A percentile compares a stretch with the other conserved stretches of the same genome.
Conservation (phyloP, 2,888 invertebrate species). For the Pristionchus arcanus region DNA sequence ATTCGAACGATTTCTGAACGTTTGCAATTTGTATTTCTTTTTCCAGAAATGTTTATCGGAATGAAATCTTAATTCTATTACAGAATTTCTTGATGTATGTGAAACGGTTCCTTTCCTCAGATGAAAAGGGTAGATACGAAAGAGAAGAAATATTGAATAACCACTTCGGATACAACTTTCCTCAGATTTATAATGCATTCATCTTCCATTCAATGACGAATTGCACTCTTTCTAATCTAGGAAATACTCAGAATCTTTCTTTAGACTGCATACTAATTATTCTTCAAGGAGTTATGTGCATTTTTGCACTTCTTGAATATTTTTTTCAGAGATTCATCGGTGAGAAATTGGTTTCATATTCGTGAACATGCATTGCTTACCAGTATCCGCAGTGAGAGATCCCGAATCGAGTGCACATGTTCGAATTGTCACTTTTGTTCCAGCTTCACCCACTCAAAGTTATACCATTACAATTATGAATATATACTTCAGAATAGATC, state of each 20-base stretch:
- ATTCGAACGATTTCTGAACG: conserved; percentile 90
- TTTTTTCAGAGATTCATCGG: no score
- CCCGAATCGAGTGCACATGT: conserved; percentile 96
- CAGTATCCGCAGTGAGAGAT: conserved; percentile 93
- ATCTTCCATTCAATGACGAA: not conserved
- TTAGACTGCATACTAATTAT: not conserved
- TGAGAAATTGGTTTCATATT: no score
- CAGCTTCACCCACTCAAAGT: conserved; percentile 70
- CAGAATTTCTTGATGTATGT: not conserved
- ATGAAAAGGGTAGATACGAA: not conserved
- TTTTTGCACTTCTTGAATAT: no score
- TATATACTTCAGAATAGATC: not conserved
- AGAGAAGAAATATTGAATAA: not conserved
- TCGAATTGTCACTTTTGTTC: conserved; percentile 88
- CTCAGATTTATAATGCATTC: conserved; percentile 18
- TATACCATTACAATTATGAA: not conserved
- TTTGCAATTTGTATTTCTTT: not conserved
- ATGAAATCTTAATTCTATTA: not conserved
- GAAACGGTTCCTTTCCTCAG: not conserved
- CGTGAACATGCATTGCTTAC: conserved; percentile 55
- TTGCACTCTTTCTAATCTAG: not conserved
- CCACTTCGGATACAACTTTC: not conserved
- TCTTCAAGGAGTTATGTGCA: not conserved
- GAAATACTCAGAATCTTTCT: not conserved
- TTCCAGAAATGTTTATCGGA: not conserved